Evolutionary conservation across 2,113 vertebrate genomes (phyloP), one percentile per base, ranked within the genome.

Genomic region (Protobothrops mucrosquamatus): DNA sequence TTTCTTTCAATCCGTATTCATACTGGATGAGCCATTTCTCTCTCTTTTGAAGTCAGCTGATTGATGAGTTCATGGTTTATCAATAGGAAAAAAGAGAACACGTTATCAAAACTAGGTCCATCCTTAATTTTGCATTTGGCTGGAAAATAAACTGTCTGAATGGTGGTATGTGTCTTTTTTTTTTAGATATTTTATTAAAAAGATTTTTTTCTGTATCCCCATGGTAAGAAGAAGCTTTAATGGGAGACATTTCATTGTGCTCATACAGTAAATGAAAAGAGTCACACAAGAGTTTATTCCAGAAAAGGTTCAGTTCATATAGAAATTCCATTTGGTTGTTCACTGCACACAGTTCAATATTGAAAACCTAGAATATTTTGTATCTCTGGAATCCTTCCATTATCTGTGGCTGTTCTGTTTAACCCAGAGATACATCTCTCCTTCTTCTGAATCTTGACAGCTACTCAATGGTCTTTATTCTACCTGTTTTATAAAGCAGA

Each of bases 401-500:
- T 93, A 94, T 92, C 0, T 0, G 92, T 95, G 91, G 69, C 94
- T 90, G 91, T 89, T 95, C 96, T 96, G 91, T 96, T 91, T 94
- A 94, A 81, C 91, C 88, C 85, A 92, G 56, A 51, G 87, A 94
- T 93, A 34, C 91, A 15, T 94, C 96, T 94, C 95, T 97, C 94
- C 86, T 91, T 97, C 95, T 96, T 97, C 48, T 29, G 2, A n/a
- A 95, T 96, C 95, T 34, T 1, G 94, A 96, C 94, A 94, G 64
- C 93, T 97, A 96, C 89, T 94, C 94, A 95, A 95, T 96, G 95
- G 96, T 97, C 95, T 94, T 94, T 94, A 93, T 95, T 95, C 87
- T 93, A 92, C 90, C 69, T 94, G 91, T 97, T 97, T 98, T 99
- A 99, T 97, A 99, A 98, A 46, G 99, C 98, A 6, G 99, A 99